phyloP scores from a whole-genome alignment of 2,888 invertebrate genomes.

The Sarcophaga subvicina region DNA sequence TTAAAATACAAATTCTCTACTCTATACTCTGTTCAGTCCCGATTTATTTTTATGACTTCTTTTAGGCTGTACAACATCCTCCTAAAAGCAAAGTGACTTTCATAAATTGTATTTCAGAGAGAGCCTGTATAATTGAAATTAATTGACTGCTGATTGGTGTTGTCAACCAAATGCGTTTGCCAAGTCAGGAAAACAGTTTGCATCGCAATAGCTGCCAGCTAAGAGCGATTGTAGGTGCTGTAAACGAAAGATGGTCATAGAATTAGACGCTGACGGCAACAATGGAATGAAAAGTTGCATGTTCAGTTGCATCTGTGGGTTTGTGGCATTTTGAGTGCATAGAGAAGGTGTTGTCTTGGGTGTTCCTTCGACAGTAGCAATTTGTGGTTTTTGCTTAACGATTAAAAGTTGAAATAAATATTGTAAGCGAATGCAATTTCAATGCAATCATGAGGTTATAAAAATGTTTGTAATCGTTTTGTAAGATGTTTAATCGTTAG shows the following conservation, averaged over 20 bases:
- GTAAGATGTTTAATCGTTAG: too few relatives aligned
- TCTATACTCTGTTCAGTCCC: too few relatives aligned
- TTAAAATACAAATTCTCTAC: not conserved
- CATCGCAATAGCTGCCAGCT: not conserved
- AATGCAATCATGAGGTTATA: too few relatives aligned
- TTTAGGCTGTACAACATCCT: conserved; percentile 12
- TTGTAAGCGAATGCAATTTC: too few relatives aligned
- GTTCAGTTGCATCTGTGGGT: not conserved
- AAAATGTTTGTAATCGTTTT: too few relatives aligned
- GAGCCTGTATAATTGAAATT: conserved; percentile 69
- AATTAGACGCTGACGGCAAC: not conserved
- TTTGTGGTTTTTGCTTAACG: conserved; percentile 10
- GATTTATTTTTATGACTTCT: conserved; percentile 1
- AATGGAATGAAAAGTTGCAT: not conserved
- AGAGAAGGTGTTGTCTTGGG: conserved; percentile 40
- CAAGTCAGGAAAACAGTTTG: conserved; percentile 1
- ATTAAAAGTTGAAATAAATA: not conserved
- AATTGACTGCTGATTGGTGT: conserved; percentile 70
- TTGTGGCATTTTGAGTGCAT: conserved; percentile 14
- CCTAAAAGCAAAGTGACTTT: conserved; percentile 28
- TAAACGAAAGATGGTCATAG: not conserved
- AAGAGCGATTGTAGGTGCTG: conserved; percentile 35
- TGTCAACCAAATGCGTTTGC: conserved; percentile 54
- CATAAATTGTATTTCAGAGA: conserved; percentile 62
- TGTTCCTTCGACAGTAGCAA: conserved; percentile 17